Evolutionary conservation across 2,797 vertebrate genomes (phyloP).

Genomic region (Heterohyrax brucei): DNA sequence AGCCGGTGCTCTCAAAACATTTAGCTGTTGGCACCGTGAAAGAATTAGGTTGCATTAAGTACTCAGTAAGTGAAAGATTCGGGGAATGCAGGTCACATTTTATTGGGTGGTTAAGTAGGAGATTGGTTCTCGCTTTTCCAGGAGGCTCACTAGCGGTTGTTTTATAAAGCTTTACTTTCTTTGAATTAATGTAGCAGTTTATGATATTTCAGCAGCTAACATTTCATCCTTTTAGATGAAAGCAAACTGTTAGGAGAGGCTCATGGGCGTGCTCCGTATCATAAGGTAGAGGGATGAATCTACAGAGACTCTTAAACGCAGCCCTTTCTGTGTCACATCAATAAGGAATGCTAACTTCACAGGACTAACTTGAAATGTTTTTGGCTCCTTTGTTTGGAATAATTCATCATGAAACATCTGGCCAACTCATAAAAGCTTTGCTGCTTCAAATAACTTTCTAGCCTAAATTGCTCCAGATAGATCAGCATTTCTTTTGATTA

Average conservation of each 20-base stretch:
- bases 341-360: constrained; percentile 88
- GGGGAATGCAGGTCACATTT: constrained; percentile 32
- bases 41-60: neutral
- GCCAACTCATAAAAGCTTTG: constrained; percentile 83
- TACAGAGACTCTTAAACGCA: constrained; percentile 69
- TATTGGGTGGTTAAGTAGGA: neutral
- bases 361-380: constrained; percentile 85
- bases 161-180: constrained; percentile 72
- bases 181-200: constrained; percentile 35
- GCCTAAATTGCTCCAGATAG: constrained; percentile 80
- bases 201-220: constrained; percentile 63
- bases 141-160: neutral
- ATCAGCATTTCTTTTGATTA: constrained; percentile 88
- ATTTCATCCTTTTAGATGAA: constrained; percentile 74
- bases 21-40: constrained; percentile 7
- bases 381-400: constrained; percentile 81
- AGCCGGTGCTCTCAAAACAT: neutral
- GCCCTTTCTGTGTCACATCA: constrained; percentile 72
- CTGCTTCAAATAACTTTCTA: constrained; percentile 86
- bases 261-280: neutral
- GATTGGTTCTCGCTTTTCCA: constrained; percentile 52
- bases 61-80: neutral
- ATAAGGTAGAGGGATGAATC: constrained; percentile 56
- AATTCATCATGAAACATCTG: constrained; percentile 89
- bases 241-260: constrained; percentile 50